Evolutionary conservation across 2,888 invertebrate genomes (phyloP), one percentile per base, ranked within the genome.

Genomic region (Pseudococcus viburni): DNA sequence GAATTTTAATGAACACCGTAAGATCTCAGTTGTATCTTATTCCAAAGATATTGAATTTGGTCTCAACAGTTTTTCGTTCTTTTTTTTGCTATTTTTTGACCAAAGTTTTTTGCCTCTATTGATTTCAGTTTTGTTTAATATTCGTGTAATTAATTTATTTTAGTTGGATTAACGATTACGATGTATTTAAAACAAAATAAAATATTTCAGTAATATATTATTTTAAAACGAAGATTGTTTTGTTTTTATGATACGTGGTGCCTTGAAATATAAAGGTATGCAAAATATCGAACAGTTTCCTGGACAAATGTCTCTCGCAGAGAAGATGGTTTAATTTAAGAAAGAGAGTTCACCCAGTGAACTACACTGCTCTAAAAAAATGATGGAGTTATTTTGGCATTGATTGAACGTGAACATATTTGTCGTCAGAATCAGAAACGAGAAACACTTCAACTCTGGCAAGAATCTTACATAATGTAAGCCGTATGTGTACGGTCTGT

Each of bases 1-100:
- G 33, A 11, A 33, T 33, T 33, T 83, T 22, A 83, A 19, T 46
- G 19, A 83, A 83, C 80, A 83, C 46, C 42, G 26, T 83, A 83
- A 83, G 80, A 83, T 83, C 80, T 83, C 80, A 83, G 80, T 83
- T 83, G 80, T 83, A 83, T 83, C 80, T 83, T 83, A 83, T 83
- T 83, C 80, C 80, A 83, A 83, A 83, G 80, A 83, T 83, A 83
- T 42, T 83, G 19, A 83, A 83, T 83, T 83, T 83, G 80, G 80
- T 83, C 80, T 83, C 80, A 59, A 77, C 80, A 83, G 80, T 46
- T 83, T 46, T 46, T 83, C 80, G 80, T 83, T 83, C 80, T 83
- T 83, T 83, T 19, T 83, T 83, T 33, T 42, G 42, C 80, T 83
- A 33, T 83, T 83, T 46, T 83, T 83, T 83, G 80, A 83, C 80